Percentiles rank a stretch among this genome's conserved stretches.
These are phyloP conservation scores for Spilogale gracilis DNA, from an alignment of 2,113 vertebrate genomes.

Conservation along the genomic window DNA sequence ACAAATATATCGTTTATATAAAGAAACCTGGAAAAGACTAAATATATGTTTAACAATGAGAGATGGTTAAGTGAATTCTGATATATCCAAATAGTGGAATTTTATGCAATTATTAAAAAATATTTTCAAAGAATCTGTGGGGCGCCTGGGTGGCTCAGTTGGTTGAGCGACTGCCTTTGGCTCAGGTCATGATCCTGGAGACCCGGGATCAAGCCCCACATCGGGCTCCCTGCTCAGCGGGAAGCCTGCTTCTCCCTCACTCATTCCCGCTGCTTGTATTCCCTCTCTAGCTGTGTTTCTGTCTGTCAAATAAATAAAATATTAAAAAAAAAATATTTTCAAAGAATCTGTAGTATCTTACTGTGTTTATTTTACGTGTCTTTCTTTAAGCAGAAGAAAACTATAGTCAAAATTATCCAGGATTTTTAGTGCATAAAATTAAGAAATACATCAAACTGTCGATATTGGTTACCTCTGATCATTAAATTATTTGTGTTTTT, in stretches of 20 bases:
- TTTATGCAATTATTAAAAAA: constrained; percentile 9
- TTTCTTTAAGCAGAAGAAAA: not conserved
- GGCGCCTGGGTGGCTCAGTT: too few species aligned
- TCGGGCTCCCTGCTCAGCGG: too few species aligned
- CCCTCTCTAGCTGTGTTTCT: too few species aligned
- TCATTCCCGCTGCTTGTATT: too few species aligned
- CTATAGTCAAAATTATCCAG: constrained; percentile 19
- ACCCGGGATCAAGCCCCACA: too few species aligned
- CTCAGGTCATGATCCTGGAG: too few species aligned
- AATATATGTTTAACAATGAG: not conserved
- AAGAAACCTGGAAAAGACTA: not conserved
- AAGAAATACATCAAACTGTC: not conserved
- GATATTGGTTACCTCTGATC: not conserved
- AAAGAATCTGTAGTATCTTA: not conserved
- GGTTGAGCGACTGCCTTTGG: too few species aligned
- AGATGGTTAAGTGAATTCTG: constrained; percentile 3
- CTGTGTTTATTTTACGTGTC: not conserved
- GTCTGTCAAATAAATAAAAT: too few species aligned
- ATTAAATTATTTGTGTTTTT: not conserved
- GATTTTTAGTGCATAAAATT: not conserved
- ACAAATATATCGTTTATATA: not conserved
- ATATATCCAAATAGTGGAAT: not conserved
- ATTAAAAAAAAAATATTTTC: constrained; percentile 15
- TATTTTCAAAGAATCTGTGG: not conserved
- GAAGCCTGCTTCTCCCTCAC: too few species aligned